Base-by-base conservation (phyloP, 92 coral and sea anemone genomes). In the Pocillopora meandrina region DNA sequence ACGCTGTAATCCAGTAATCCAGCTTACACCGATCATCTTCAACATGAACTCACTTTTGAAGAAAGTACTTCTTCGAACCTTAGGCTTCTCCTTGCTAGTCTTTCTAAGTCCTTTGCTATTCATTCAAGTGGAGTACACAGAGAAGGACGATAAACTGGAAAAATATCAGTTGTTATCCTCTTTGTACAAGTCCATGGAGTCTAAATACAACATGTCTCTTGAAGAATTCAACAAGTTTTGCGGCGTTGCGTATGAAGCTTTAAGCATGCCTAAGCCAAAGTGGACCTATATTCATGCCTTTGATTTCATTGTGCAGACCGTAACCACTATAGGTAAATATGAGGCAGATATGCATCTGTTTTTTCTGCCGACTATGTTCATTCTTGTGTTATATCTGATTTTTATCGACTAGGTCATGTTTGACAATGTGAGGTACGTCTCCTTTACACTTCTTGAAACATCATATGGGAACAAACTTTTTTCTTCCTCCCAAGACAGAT, bases 271-370 rank as follows among this genome's bases (percentile, higher is more conserved):
- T 4, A 75, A 33, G 5, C 68, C 72, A 20, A 72, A 52, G 71
- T 89, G 92, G 92, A 80, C 47, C 57, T 84, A 65, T 20, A 12
- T 12, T 9, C 36, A 19, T 34, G 65, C 82, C 1, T 8, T 89
- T 70, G 82, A 85, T 5, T 89, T 89, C 58, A 86, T 87, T 42
- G 65, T 80, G 20, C 86, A 89, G n/a, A 61, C 92, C 3, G 33
- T 85, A 1, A 85, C 92, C n/a, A 89, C 92, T 10, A 89, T 89
- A 21, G 92, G 92, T 89, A 20, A 80, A 42, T 42, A 42, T 3
- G 52, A 7, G 82, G 12, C 1, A 5, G 56, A 18, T 57, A 36
- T 15, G 5, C 21, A 4, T 5, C 55, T 12, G 8, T 42, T 42
- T 7, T 3, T 42, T 42, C 8, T 42, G 1, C 52, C 52, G 52